These are phyloP conservation scores for Danio tinwini DNA, from an alignment of 2,797 vertebrate species.

Conservation along the genomic window DNA sequence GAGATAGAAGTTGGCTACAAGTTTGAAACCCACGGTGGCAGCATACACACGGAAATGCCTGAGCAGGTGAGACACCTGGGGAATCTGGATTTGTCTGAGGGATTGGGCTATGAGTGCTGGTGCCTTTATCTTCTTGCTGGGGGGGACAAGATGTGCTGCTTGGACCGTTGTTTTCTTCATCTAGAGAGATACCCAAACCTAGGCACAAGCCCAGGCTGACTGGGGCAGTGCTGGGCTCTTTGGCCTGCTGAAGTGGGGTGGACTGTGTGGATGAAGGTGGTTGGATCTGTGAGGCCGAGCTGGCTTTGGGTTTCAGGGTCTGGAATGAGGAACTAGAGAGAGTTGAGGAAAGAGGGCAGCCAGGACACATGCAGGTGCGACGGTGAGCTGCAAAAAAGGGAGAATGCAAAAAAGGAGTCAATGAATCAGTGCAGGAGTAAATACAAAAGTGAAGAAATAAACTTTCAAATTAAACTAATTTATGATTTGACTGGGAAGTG, in stretches of 20 bases:
- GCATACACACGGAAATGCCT: constrained; percentile 77
- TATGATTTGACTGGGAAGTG: neutral
- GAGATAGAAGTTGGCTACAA: constrained; percentile 66
- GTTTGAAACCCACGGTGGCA: constrained; percentile 71
- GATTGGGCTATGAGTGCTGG: constrained; percentile 54
- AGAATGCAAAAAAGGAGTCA: neutral
- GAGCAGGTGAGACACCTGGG: constrained; percentile 50
- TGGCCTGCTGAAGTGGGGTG: constrained; percentile 56
- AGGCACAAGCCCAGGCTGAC: constrained; percentile 59
- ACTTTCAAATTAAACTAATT: constrained; percentile 1
- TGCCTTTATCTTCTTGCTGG: constrained; percentile 60
- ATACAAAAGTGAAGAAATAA: neutral
- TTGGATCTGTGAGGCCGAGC: constrained; percentile 33
- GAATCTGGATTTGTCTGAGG: constrained; percentile 45
- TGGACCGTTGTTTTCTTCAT: constrained; percentile 58
- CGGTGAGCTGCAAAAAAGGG: constrained; percentile 62
- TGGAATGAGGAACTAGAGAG: constrained; percentile 63
- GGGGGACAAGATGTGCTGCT: constrained; percentile 55
- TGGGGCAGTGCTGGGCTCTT: constrained; percentile 60
- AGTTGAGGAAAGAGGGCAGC: constrained; percentile 73
- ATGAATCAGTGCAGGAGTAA: neutral
- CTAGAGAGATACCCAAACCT: constrained; percentile 65
- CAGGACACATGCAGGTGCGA: constrained; percentile 74
- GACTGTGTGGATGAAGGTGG: neutral
- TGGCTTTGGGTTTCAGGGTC: constrained; percentile 64